Evolutionary conservation across 2,888 invertebrate genomes (phyloP), one percentile per base, ranked within the genome.

Genomic region (Drosophila imparisetae): DNA sequence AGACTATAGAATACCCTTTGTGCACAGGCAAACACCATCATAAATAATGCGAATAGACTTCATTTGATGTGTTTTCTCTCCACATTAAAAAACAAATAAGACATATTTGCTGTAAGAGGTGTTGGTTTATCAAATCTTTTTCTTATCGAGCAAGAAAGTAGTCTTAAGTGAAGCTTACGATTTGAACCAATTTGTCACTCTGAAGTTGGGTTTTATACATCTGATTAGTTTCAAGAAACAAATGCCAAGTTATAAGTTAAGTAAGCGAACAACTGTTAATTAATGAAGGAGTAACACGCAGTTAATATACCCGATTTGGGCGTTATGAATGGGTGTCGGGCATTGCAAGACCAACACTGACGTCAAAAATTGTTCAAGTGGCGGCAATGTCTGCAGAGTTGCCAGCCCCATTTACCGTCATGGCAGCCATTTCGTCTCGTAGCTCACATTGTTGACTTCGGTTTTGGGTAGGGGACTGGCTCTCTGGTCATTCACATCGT

Each of bases 401-500:
- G 63, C 57, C 55, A 58, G 34, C 57, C 57, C 50, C 72, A 73
- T 55, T 66, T 66, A 48, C 54, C 36, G 66, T 38, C 40, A 40
- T 57, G 59, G 38, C 55, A 63, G 52, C 49, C 66, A 30, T 45
- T 48, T 69, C 52, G 53, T 50, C 74, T 66, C 57, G 36, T 34
- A 38, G 57, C 50, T 64, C 66, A 42, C 63, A 66, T 73, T 80
- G 74, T 75, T 74, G 69, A 67, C 70, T 69, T 55, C 57, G 78
- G 63, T 36, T 63, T 66, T 58, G 59, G 70, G 59, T 66, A 49
- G 54, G 68, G 70, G 58, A 53, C 69, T 61, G 66, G 57, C 75
- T 58, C 75, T 61, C 80, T 84, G 84, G 84, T 84, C 84, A 84
- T 87, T 85, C 84, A 85, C 84, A 83, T 83, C 79, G 81, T 78